Conservation (phyloP, 2,113 vertebrate species). For the Jaculus jaculus region DNA sequence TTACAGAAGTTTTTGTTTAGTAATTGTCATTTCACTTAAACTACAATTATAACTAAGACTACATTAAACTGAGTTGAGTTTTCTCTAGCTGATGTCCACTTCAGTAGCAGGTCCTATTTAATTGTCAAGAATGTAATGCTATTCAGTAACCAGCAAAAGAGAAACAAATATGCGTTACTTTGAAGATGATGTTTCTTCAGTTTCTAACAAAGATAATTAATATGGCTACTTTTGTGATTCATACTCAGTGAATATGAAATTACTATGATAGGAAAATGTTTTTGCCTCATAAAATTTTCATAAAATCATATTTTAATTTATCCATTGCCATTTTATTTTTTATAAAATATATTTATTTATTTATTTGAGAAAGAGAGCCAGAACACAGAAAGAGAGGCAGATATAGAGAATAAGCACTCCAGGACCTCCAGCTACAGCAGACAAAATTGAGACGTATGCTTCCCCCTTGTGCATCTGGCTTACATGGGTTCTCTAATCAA, state of each 20-base stretch:
- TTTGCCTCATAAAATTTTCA: background rate
- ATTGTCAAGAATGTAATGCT: background rate
- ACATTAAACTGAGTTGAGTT: background rate
- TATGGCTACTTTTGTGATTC: background rate
- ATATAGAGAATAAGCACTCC: no score
- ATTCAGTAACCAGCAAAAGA: background rate
- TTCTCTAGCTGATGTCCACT: background rate
- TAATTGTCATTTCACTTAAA: background rate
- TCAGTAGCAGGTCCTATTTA: background rate
- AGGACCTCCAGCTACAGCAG: no score
- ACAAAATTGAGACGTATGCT: no score
- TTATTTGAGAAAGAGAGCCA: no score
- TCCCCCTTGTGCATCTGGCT: no score
- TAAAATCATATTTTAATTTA: slow-evolving; percentile 26
- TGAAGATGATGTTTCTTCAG: background rate
- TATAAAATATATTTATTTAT: no score
- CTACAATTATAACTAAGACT: slow-evolving; percentile 4
- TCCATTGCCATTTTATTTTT: background rate
- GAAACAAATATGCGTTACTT: background rate
- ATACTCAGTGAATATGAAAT: background rate
- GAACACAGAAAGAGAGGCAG: no score
- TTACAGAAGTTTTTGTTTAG: background rate
- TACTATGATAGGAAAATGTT: background rate
- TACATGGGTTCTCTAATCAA: no score
- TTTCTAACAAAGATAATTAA: background rate